Conservation (phyloP, 2,113 vertebrate genomes). For the Tiliqua scincoides region DNA sequence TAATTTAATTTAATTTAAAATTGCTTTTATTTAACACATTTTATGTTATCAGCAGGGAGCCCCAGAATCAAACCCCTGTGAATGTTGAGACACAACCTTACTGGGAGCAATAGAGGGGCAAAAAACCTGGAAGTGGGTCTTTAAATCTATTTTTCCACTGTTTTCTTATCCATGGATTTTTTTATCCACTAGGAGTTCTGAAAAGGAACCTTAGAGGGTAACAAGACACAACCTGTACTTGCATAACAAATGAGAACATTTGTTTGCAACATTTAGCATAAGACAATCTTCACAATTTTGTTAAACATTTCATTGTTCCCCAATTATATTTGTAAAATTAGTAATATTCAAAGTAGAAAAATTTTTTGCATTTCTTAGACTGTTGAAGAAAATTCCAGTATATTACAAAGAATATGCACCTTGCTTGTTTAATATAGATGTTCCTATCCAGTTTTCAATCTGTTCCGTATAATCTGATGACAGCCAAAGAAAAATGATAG, state of each 20-base stretch:
- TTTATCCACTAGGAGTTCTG: too few relatives aligned
- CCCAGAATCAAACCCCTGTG: too few relatives aligned
- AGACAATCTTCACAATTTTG: neutral
- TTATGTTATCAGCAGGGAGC: too few relatives aligned
- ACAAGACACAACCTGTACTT: too few relatives aligned
- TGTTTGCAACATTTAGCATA: neutral
- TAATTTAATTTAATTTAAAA: too few relatives aligned
- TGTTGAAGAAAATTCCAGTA: neutral
- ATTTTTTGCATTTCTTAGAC: neutral
- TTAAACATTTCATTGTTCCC: neutral
- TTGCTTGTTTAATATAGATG: conserved; percentile 58
- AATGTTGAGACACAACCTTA: too few relatives aligned
- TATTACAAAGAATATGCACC: conserved; percentile 70
- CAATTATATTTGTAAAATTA: neutral
- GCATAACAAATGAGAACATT: neutral
- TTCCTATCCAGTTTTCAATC: conserved; percentile 71
- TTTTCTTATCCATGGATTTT: too few relatives aligned
- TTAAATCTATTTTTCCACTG: too few relatives aligned
- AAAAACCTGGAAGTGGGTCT: too few relatives aligned
- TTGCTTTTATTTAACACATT: too few relatives aligned
- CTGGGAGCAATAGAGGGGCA: too few relatives aligned
- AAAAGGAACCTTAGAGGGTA: too few relatives aligned
- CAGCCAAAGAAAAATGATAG: conserved; percentile 83
- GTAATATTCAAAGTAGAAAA: neutral
- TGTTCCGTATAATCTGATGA: conserved; percentile 76